Base-by-base conservation (phyloP, 2,888 invertebrate genomes). In the Melanostoma scalare region DNA sequence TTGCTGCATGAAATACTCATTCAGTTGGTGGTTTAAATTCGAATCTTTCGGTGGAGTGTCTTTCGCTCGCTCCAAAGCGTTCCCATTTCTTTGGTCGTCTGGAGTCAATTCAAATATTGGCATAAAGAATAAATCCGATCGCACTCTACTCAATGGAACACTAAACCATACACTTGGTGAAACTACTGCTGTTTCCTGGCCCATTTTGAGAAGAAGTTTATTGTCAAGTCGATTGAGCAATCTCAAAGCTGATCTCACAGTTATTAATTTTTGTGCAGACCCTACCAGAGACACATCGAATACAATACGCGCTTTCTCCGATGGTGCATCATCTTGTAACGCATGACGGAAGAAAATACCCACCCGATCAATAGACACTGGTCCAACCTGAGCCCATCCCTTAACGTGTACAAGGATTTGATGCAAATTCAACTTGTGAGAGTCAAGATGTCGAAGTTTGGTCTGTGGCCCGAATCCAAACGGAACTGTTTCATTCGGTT, bases 301-400 rank as follows among this genome's bases (percentile, higher is more conserved):
- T 55, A 99, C 97, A 35, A 99, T 93, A 67, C 98, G 94, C 0
- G 96, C 96, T 87, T 94, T 93, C 35, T 89, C 90, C 35, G 86
- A 85, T n/a, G 87, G 89, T 6, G 88, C 86, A 58, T 88, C 87
- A 52, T 90, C 90, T 44, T 88, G 80, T 3, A 86, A 87, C 0
- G 94, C 94, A 85, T 94, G 94, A n/a, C 97, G 92, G 90, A 99
- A 99, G 92, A 96, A 99, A 52, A 96, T 94, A 2, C 99, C 99
- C 31, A 99, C 98, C 90, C 96, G 95, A 91, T 99, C 99, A 0
- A 99, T 96, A 6, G 98, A 96, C 10, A 99, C 96, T 0, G 99
- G 97, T 86, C 95, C 94, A 63, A 97, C 94, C 86, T 93, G 92
- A 85, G 95, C 93, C 98, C 98, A 99, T 65, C 97, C 98, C 86